Conservation (phyloP, 2,797 vertebrate species). For the Channa striata region DNA sequence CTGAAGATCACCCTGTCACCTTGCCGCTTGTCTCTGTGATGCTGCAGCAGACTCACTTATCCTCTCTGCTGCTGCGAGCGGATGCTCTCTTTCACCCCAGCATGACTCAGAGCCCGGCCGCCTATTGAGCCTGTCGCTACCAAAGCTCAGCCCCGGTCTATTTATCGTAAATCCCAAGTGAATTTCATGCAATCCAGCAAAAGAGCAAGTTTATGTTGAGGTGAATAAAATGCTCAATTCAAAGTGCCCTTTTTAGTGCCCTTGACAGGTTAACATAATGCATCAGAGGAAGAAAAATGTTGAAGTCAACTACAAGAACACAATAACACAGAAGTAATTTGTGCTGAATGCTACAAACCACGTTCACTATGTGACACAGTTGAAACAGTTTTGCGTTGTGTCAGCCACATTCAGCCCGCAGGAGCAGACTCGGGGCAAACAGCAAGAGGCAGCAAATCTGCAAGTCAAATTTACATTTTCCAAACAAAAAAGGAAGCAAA, state of each 20-base stretch:
- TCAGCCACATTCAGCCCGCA: background rate
- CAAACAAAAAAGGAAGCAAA: too few relatives aligned
- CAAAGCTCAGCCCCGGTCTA: constrained; percentile 8
- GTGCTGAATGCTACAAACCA: background rate
- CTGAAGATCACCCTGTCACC: constrained; percentile 66
- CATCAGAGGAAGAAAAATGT: background rate
- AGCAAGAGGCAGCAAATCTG: too few relatives aligned
- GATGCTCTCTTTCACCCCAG: constrained; percentile 57
- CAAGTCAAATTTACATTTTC: background rate
- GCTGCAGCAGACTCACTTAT: constrained; percentile 59
- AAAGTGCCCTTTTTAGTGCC: constrained; percentile 16
- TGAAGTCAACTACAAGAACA: background rate
- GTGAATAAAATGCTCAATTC: constrained; percentile 24
- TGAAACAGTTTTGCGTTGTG: background rate
- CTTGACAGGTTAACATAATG: background rate
- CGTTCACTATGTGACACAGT: background rate
- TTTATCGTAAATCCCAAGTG: constrained; percentile 8
- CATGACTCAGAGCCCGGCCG: constrained; percentile 64
- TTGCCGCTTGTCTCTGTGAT: constrained; percentile 58
- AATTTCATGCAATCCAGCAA: constrained; percentile 10
- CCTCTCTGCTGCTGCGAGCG: constrained; percentile 37
- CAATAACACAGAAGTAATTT: background rate
- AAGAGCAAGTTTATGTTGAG: constrained; percentile 22
- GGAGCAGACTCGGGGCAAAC: too few relatives aligned
- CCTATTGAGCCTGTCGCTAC: constrained; percentile 18